These are phyloP conservation scores for Lamellibrachia luymesi DNA, from an alignment of 1,140 invertebrate species.

Conservation along the genomic window DNA sequence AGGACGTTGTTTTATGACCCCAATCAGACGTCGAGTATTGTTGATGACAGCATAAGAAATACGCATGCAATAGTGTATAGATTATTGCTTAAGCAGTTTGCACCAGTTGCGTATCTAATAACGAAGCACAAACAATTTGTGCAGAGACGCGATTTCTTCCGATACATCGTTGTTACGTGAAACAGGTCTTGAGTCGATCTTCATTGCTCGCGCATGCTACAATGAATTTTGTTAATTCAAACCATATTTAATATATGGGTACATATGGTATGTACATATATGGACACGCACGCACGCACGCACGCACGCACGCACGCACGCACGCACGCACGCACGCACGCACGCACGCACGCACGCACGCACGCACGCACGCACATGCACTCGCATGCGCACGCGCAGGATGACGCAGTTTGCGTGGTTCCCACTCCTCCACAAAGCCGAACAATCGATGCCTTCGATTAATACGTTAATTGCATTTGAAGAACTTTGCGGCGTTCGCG, in stretches of 20 bases:
- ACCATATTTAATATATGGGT: too few relatives aligned
- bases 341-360: not conserved
- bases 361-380: not conserved
- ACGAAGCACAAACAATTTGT: not conserved
- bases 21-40: not conserved
- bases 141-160: not conserved
- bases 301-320: not conserved
- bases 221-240: not conserved
- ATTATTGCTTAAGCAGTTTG: not conserved
- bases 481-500: not conserved
- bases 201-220: not conserved
- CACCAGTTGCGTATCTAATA: too few relatives aligned
- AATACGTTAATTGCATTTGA: not conserved
- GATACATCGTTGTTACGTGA: not conserved
- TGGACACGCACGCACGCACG: not conserved
- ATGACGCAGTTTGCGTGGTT: not conserved
- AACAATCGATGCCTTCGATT: not conserved
- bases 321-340: not conserved
- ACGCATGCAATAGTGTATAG: not conserved
- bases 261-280: not conserved
- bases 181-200: not conserved
- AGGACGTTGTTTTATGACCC: not conserved
- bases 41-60: not conserved
- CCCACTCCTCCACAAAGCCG: not conserved
- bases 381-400: not conserved